Base-by-base conservation (phyloP, 1,140 invertebrate species). In the Drosophila paulistorum region DNA sequence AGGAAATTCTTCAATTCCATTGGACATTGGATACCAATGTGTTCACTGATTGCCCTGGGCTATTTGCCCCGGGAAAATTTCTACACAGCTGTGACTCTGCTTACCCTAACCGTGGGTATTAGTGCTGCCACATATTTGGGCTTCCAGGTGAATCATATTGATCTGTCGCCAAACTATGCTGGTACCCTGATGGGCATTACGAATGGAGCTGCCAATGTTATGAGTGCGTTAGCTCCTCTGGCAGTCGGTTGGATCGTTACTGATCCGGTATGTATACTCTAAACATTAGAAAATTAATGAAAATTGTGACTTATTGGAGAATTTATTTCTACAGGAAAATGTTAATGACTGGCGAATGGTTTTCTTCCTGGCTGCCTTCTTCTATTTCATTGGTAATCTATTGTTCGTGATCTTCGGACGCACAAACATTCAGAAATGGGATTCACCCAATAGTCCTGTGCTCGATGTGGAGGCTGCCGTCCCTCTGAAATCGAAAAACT, bases 91-190 rank as follows among this genome's bases (percentile, higher is more conserved):
- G 94, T 96, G 0, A 85, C 80, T 0, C 90, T 97, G 42, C 92
- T 97, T 0, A 94, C 95, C 0, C 68, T 96, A 0, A 95, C 96
- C 1, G 96, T 97, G 10, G 95, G 96, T 1, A 93, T 96, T 1
- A 97, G 97, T 73, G 95, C 96, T 5, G 95, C 96, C 23, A 94
- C 95, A 58, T 96, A 95, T 74, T 94, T 96, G 61, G 97, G 97
- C 11, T 94, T 93, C 76, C 93, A 95, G 82, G 93, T 95, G 17
- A 95, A 95, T 75, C 95, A 96, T 65, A 94, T 96, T 73, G 96
- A 97, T 91, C 93, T 97, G 75, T 94, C 96, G 7, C 96, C 96
- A 0, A 96, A 96, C 86, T 96, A 95, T 84, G 95, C 95, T 1
- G 96, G 96, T 35, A 95, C 95, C 0, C 85, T 97, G 61, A 92